Conservation (phyloP, 2,888 invertebrate species). For the Caenorhabditis plicata region DNA sequence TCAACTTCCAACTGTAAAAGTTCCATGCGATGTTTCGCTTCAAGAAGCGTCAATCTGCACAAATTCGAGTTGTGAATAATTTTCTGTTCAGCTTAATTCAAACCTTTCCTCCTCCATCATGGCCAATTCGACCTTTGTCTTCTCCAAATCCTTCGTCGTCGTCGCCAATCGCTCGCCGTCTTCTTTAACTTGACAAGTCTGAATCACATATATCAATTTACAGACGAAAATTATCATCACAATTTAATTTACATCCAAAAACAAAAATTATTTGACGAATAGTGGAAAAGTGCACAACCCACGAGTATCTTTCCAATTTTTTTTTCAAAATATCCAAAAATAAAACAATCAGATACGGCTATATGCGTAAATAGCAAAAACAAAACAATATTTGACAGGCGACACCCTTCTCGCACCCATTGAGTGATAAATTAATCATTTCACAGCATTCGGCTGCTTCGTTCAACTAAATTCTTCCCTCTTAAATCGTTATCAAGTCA, state of each 20-base stretch:
- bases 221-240: background rate
- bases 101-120: slow-evolving; percentile 32
- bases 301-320: too few relatives aligned
- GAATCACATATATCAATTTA: slow-evolving; percentile 1
- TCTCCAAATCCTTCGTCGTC: slow-evolving; percentile 29
- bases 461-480: too few relatives aligned
- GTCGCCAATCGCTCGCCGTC: slow-evolving; percentile 21
- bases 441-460: too few relatives aligned
- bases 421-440: too few relatives aligned
- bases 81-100: background rate
- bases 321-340: too few relatives aligned
- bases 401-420: too few relatives aligned
- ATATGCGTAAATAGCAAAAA: too few relatives aligned
- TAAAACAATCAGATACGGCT: too few relatives aligned
- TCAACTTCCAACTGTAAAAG: slow-evolving; percentile 50
- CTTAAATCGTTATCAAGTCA: too few relatives aligned
- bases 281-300: too few relatives aligned
- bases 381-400: too few relatives aligned
- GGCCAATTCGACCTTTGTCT: slow-evolving; percentile 29
- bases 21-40: slow-evolving; percentile 35
- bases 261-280: background rate
- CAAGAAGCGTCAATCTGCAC: slow-evolving; percentile 32
- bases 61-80: too few relatives aligned
- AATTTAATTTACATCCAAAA: background rate
- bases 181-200: slow-evolving; percentile 23